Evolutionary conservation across 1,140 invertebrate species (phyloP), one percentile per base, ranked within the genome.

Genomic region (Leptinotarsa undecemlineata): DNA sequence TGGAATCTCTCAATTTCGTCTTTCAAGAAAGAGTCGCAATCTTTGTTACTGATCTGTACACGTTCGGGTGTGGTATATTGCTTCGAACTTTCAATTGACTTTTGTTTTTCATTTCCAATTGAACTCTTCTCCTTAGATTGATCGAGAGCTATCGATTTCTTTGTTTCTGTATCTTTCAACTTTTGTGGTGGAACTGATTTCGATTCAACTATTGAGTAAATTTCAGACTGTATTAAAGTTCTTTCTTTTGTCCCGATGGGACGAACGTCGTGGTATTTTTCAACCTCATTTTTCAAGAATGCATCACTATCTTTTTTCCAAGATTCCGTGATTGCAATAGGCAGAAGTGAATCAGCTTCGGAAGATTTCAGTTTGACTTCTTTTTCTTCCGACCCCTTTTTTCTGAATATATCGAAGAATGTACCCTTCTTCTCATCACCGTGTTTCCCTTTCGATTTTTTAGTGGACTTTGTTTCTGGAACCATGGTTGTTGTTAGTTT

Each of bases 241-340:
- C 13, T 23, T 72, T 57, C 33, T 20, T 57, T 63, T 64, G 15
- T 21, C 1, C 20, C 15, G 17, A 73, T 51, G 6, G n/a, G 68
- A 23, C 73, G 73, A 19, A 78, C 74, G 33, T 79, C 78, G 64
- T 79, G 71, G 57, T 77, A 75, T 48, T 72, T 73, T 48, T 68
- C 62, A 66, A 79, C 64, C 76, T 78, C 78, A 20, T 68, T 48
- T 23, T 76, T 60, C 17, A 79, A 64, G 68, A 79, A 78, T 20
- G 15, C 19, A 14, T 14, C 20, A 5, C 69, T 60, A 13, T 75
- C 60, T 14, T 73, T 63, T 73, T 75, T 8, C 72, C 14, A 67
- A 74, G 14, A 20, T 62, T 42, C 4, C 64, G n/a, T 60, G 14
- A 74, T 74, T n/a, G 68, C 68, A 33, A 48, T 57, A n/a, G 51